Evolutionary conservation across 2,797 vertebrate genomes (phyloP).

Genomic region (Anguilla anguilla): DNA sequence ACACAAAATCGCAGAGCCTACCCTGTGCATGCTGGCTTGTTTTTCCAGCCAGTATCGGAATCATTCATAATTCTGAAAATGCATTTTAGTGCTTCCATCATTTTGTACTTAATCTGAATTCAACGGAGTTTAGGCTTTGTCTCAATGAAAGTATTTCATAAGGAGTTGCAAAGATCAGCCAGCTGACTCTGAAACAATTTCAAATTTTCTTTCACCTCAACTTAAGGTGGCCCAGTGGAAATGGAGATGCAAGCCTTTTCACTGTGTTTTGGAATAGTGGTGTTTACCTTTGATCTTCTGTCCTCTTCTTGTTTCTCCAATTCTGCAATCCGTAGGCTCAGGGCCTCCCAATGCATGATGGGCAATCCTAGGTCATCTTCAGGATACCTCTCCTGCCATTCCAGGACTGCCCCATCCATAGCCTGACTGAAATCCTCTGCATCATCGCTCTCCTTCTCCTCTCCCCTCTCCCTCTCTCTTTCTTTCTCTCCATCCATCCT

Average conservation of each 20-base stretch:
- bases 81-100: background rate
- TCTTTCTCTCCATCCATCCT: conserved; percentile 74
- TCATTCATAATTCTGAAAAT: background rate
- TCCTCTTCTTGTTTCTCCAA: conserved; percentile 78
- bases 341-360: conserved; percentile 82
- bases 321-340: conserved; percentile 75
- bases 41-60: background rate
- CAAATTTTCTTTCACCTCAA: background rate
- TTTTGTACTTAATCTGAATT: background rate
- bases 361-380: conserved; percentile 72
- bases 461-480: conserved; percentile 53
- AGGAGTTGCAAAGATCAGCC: background rate
- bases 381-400: conserved; percentile 68
- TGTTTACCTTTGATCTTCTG: conserved; percentile 51
- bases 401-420: conserved; percentile 54
- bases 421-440: conserved; percentile 51
- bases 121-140: background rate
- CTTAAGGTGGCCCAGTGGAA: background rate
- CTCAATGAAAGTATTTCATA: background rate
- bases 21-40: background rate
- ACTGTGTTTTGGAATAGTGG: background rate
- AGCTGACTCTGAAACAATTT: background rate
- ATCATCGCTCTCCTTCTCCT: conserved; percentile 59
- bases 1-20: background rate
- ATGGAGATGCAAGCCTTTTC: background rate